phyloP scores from a whole-genome alignment of 2,888 invertebrate genomes.

The Amblyjoppa proteus region DNA sequence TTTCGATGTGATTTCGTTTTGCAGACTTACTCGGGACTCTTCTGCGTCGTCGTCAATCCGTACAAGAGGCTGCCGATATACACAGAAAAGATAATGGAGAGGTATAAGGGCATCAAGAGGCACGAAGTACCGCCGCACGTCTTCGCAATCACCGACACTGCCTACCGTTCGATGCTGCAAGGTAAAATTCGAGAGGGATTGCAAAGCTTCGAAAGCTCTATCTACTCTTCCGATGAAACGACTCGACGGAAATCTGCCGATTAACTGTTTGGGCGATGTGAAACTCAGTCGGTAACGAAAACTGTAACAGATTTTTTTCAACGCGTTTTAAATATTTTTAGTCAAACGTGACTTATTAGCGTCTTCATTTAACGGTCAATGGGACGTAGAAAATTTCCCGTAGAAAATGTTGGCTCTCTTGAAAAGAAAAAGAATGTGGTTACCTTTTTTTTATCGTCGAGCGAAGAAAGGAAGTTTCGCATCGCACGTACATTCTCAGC shows the following conservation, averaged over 20 bases:
- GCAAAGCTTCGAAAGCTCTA: not conserved
- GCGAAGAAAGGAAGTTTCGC: no score
- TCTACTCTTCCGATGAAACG: not conserved
- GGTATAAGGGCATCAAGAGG: conserved; percentile 99
- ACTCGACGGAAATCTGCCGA: not conserved
- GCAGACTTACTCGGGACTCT: conserved; percentile 99
- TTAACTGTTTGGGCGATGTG: not conserved
- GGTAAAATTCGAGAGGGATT: conserved; percentile 86
- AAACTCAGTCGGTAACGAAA: not conserved
- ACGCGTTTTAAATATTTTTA: no score
- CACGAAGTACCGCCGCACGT: conserved; percentile 99
- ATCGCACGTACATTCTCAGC: no score
- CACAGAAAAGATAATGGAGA: conserved; percentile 99
- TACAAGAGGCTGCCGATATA: conserved; percentile 99
- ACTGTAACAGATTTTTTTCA: not conserved
- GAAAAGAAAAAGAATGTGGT: no score
- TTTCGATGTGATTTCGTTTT: conserved; percentile 26
- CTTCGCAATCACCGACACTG: conserved; percentile 99
- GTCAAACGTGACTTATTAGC: no score
- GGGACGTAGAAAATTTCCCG: no score
- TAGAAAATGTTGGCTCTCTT: no score
- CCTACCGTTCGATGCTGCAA: conserved; percentile 99
- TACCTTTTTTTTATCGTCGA: no score
- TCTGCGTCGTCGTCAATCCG: conserved; percentile 99
- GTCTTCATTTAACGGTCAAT: no score